Percentiles rank a stretch among this genome's conserved stretches.
phyloP scores from a whole-genome alignment of 2,113 vertebrate genomes.

The Oryzias melastigma region DNA sequence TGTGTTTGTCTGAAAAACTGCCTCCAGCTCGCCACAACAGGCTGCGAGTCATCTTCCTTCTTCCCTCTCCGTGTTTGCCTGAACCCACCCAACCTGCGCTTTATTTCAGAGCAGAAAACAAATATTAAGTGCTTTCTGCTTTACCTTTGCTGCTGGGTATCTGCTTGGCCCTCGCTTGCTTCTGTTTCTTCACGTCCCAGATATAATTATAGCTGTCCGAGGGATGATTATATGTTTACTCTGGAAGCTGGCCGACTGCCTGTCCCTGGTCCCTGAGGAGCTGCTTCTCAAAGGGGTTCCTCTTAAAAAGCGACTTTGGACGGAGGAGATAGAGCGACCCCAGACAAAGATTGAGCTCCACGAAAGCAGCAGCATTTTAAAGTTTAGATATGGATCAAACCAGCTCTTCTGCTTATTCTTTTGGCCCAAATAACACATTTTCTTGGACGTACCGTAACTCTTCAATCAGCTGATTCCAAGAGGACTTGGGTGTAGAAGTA shows the following conservation, averaged over 20 bases:
- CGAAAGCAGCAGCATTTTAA: slow-evolving; percentile 16
- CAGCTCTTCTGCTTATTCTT: slow-evolving; percentile 31
- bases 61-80: slow-evolving; percentile 56
- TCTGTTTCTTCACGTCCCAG: slow-evolving; percentile 82
- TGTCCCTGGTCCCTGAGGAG: slow-evolving; percentile 72
- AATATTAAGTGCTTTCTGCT: slow-evolving; percentile 72
- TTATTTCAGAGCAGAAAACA: slow-evolving; percentile 75
- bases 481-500: too few relatives aligned
- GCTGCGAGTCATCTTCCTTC: slow-evolving; percentile 59
- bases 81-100: slow-evolving; percentile 58
- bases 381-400: slow-evolving; percentile 31
- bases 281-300: slow-evolving; percentile 74
- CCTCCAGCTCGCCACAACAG: slow-evolving; percentile 63
- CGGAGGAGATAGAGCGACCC: slow-evolving; percentile 28
- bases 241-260: slow-evolving; percentile 87
- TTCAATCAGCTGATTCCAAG: too few relatives aligned
- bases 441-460: too few relatives aligned
- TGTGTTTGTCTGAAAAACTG: slow-evolving; percentile 22
- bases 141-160: slow-evolving; percentile 80
- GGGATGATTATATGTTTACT: slow-evolving; percentile 89
- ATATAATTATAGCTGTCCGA: slow-evolving; percentile 85
- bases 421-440: neutral
- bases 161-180: slow-evolving; percentile 61
- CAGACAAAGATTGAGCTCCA: slow-evolving; percentile 23
- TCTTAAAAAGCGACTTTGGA: slow-evolving; percentile 65